Evolutionary conservation across 2,888 invertebrate genomes (phyloP).

Genomic region (Caenorhabditis doughertyi): DNA sequence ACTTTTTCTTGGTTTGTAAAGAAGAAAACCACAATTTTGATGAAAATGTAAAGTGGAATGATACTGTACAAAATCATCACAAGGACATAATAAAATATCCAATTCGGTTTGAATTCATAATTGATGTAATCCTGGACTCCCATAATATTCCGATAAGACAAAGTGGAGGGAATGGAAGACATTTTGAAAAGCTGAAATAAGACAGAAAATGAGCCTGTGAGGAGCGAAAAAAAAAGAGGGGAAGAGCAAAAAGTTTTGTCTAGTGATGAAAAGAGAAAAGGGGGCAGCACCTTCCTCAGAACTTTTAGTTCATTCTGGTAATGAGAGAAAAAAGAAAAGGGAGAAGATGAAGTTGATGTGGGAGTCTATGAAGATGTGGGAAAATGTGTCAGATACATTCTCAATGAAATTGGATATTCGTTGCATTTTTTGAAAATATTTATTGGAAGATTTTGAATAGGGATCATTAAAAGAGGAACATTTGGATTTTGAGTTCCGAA

Average conservation of each 20-base stretch:
- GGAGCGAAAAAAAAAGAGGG: neutral
- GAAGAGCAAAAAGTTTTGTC: neutral
- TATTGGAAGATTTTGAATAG: no score
- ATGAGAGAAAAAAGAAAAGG: neutral
- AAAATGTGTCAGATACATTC: neutral
- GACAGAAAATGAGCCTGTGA: neutral
- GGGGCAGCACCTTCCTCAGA: neutral
- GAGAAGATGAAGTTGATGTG: neutral
- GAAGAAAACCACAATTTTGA: slow-evolving; percentile 12
- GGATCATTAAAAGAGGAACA: no score
- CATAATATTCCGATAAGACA: neutral
- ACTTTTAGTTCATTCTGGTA: neutral
- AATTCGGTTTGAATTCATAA: neutral
- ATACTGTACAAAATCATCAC: slow-evolving; percentile 11
- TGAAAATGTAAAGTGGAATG: neutral
- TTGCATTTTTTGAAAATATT: neutral
- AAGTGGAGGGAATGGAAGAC: neutral
- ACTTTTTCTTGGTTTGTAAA: neutral
- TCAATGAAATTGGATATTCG: neutral
- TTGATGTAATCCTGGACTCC: neutral
- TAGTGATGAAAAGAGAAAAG: neutral
- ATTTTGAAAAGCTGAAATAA: neutral
- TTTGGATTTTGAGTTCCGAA: no score
- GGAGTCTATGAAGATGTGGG: neutral
- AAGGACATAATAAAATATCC: neutral